Conservation (phyloP, 2,113 vertebrate species). For the Piliocolobus tephrosceles region DNA sequence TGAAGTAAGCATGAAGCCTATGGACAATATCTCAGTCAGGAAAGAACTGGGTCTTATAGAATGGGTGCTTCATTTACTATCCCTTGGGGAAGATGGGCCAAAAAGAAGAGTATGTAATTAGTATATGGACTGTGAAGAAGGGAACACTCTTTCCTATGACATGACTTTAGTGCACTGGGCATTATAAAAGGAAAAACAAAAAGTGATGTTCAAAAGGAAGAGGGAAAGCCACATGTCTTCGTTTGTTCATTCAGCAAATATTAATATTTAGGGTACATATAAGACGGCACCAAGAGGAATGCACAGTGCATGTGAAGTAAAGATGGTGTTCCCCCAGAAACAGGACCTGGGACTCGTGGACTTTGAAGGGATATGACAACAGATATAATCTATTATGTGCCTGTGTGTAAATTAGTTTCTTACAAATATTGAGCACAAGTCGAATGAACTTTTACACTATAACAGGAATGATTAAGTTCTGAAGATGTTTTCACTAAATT, state of each 20-base stretch:
- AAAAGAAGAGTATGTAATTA: neutral
- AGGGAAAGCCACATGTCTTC: neutral
- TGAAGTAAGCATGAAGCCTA: neutral
- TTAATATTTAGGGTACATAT: neutral
- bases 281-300: neutral
- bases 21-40: neutral
- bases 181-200: neutral
- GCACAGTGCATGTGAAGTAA: neutral
- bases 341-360: neutral
- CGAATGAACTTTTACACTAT: neutral
- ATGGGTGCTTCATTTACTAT: neutral
- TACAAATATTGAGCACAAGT: conserved; percentile 12
- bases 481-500: conserved; percentile 21
- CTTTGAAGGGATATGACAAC: neutral
- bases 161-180: neutral
- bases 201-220: neutral
- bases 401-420: neutral
- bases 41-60: neutral
- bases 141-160: neutral
- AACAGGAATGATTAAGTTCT: conserved; percentile 44
- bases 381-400: neutral
- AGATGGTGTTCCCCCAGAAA: neutral
- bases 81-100: neutral
- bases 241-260: neutral
- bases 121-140: neutral